Percentiles rank a stretch among this genome's conserved stretches.
These are phyloP conservation scores for Excalfactoria chinensis DNA, from an alignment of 2,113 vertebrate species.

Conservation along the genomic window DNA sequence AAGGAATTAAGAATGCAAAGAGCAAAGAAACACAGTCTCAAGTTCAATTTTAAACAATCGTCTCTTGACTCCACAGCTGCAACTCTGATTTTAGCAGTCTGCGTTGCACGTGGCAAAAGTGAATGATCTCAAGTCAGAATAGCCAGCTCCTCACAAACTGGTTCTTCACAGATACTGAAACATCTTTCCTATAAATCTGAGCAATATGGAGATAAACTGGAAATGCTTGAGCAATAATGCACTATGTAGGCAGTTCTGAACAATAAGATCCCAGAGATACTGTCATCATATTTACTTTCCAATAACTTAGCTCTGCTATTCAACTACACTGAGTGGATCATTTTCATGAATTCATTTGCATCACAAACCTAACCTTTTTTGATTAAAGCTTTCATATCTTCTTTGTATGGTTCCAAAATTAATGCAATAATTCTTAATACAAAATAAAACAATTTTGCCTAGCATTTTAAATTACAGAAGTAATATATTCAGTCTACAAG, in stretches of 20 bases:
- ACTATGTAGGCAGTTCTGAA: background rate
- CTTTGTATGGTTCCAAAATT: background rate
- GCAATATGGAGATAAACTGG: background rate
- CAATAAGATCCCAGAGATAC: background rate
- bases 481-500: background rate
- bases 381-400: conserved; percentile 3
- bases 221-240: background rate
- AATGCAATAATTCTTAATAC: conserved; percentile 3
- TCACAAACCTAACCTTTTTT: background rate
- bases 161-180: background rate
- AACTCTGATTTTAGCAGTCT: background rate
- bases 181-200: background rate
- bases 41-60: background rate
- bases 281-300: background rate
- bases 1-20: background rate
- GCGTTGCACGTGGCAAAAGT: accelerated
- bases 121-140: background rate
- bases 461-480: background rate
- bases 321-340: background rate
- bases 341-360: conserved; percentile 31
- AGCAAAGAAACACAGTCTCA: background rate
- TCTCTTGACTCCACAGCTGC: background rate
- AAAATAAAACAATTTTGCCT: conserved; percentile 11
- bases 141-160: background rate
- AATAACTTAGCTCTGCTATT: conserved; percentile 25